Conservation (phyloP, 2,797 vertebrate species). For the Orientallactaga sibirica region DNA sequence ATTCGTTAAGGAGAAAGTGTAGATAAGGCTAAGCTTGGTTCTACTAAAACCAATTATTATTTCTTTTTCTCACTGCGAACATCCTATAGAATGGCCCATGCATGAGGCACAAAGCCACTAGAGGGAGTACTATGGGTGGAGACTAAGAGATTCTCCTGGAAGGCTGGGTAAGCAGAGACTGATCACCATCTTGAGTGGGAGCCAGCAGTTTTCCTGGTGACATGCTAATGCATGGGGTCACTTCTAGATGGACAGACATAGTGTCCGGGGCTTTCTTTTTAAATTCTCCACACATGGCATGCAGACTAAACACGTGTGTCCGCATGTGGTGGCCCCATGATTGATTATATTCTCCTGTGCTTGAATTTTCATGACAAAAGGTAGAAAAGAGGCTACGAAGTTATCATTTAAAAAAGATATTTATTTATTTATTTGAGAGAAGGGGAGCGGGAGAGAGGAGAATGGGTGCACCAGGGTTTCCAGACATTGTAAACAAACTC, state of each 20-base stretch:
- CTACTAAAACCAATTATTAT: neutral
- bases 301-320: neutral
- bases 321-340: too few species aligned
- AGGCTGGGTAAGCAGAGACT: neutral
- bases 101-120: neutral
- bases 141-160: too few species aligned
- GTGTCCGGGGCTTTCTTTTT: neutral
- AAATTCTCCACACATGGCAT: neutral
- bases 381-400: neutral
- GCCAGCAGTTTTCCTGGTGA: neutral
- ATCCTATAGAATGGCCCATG: neutral
- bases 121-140: too few species aligned
- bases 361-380: neutral
- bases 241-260: neutral
- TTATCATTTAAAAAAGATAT: neutral
- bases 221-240: neutral
- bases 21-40: neutral
- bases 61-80: neutral
- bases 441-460: too few species aligned
- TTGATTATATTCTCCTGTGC: neutral
- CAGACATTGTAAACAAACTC: too few species aligned
- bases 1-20: neutral
- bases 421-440: too few species aligned
- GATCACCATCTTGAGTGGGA: neutral
- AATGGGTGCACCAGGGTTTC: too few species aligned